Base-by-base conservation (phyloP, 2,888 invertebrate species). In the Acleris holmiana region DNA sequence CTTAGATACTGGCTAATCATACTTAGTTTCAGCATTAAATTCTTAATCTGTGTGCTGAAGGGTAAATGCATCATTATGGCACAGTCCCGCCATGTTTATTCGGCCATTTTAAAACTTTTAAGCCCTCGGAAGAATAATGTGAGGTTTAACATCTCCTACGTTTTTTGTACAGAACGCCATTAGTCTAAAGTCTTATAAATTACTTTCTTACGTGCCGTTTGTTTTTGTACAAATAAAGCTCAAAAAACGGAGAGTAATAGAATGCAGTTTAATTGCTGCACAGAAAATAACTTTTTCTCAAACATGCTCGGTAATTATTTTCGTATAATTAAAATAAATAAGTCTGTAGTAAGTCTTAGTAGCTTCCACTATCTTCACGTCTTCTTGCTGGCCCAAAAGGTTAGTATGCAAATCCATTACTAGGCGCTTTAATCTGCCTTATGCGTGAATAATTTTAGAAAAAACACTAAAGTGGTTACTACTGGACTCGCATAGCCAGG, bases 161-260 rank as follows among this genome's bases (percentile, higher is more conserved):
- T 63, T 63, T 56, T 63, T 63, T 51, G 51, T 18, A 21, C 46
- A 2, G 51, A 5, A 41, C 46, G 58, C 63, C 63, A 63, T 63
- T 63, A 63, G 63, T 53, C 44, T 47, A 63, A 63, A 63, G 63
- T 63, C 63, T 63, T 41, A 63, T 57, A 63, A 63, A 63, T 63
- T 63, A 63, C 63, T 25, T 58, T 63, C 57, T 63, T 63, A 63
- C 63, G 63, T 63, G 63, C 63, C 51, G 47, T 63, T 53, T 57
- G 47, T 58, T 63, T 63, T 48, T 21, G n/a, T 49, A 47, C n/a
- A 61, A 35, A 29, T 13, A n/a, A 62, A 51, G 57, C 57, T 40
- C 40, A 47, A 47, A n/a, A 25, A 62, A 63, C 23, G 10, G 49
- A 10, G 49, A 15, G 10, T 18, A 23, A 23, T 23, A 19, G 7